Percentiles rank a stretch among this genome's conserved stretches.
These are phyloP conservation scores for Archilochus colubris DNA, from an alignment of 2,113 vertebrate species.

Conservation along the genomic window DNA sequence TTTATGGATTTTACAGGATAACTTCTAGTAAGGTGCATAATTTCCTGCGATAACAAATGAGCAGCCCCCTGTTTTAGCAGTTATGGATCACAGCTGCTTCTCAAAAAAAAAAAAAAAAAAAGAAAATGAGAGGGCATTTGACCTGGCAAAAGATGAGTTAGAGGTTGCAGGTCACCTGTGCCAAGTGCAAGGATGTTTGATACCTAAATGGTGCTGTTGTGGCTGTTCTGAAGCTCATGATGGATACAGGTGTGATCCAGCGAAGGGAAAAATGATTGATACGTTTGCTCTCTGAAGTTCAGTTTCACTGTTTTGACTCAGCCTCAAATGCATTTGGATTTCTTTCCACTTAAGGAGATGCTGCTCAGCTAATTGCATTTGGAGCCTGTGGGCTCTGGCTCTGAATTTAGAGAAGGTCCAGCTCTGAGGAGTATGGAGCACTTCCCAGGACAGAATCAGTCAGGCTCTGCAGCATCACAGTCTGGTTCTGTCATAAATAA, in stretches of 20 bases:
- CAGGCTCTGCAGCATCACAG: background rate
- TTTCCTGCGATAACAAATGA: slow-evolving; percentile 12
- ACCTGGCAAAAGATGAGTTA: slow-evolving; percentile 4
- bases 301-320: background rate
- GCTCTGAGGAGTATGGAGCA: background rate
- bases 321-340: background rate
- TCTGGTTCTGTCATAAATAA: background rate
- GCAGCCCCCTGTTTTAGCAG: background rate
- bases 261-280: slow-evolving; percentile 23
- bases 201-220: background rate
- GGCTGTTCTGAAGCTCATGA: background rate
- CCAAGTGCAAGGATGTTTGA: background rate
- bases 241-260: background rate
- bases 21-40: background rate
- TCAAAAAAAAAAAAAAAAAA: background rate
- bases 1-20: background rate
- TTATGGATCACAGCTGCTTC: slow-evolving; percentile 6
- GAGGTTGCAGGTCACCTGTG: background rate
- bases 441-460: background rate
- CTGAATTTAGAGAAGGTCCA: background rate
- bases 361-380: background rate
- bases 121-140: slow-evolving; percentile 12
- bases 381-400: background rate
- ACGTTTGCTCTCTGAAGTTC: slow-evolving; percentile 36
- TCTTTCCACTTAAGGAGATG: background rate